phyloP scores from a whole-genome alignment of 2,888 invertebrate species.

The Hedychridium roseum region DNA sequence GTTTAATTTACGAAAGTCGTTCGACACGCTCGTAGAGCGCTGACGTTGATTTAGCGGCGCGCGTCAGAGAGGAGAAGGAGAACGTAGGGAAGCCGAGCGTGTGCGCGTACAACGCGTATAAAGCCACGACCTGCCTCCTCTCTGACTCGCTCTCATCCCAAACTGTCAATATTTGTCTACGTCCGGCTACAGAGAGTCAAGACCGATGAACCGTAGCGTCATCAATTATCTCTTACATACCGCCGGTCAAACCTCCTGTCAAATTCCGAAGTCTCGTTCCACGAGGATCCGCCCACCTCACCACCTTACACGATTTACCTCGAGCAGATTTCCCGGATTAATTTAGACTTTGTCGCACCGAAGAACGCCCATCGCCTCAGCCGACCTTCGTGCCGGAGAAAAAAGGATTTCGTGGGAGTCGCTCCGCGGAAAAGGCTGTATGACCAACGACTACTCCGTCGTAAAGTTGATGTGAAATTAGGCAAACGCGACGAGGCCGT shows the following conservation, averaged over 20 bases:
- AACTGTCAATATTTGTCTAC: conserved; percentile 52
- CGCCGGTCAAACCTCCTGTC: conserved; percentile 24
- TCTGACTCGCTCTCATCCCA: conserved; percentile 41
- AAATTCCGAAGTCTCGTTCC: conserved; percentile 30
- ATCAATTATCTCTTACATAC: conserved; percentile 57
- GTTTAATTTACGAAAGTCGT: conserved; percentile 39
- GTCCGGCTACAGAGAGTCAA: conserved; percentile 44
- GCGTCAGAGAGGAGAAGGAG: conserved; percentile 2
- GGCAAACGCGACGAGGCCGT: too few relatives aligned
- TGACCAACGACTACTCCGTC: too few relatives aligned
- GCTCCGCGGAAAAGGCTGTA: too few relatives aligned
- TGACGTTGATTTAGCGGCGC: conserved; percentile 38
- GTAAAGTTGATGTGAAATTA: too few relatives aligned
- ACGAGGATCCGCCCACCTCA: too few relatives aligned
- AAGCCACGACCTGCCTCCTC: conserved; percentile 29
- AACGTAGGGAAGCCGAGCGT: conserved; percentile 37
- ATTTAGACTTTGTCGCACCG: too few relatives aligned
- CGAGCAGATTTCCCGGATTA: too few relatives aligned
- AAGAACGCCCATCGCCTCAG: too few relatives aligned
- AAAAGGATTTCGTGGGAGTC: too few relatives aligned
- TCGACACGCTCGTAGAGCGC: conserved; percentile 30
- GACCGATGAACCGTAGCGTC: conserved; percentile 50
- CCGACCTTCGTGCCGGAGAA: too few relatives aligned
- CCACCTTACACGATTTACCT: too few relatives aligned
- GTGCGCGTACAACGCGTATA: conserved; percentile 34